Percentiles rank a stretch among this genome's conserved stretches.
Evolutionary conservation across 2,113 vertebrate genomes (phyloP).

Genomic region (Percina caprodes): DNA sequence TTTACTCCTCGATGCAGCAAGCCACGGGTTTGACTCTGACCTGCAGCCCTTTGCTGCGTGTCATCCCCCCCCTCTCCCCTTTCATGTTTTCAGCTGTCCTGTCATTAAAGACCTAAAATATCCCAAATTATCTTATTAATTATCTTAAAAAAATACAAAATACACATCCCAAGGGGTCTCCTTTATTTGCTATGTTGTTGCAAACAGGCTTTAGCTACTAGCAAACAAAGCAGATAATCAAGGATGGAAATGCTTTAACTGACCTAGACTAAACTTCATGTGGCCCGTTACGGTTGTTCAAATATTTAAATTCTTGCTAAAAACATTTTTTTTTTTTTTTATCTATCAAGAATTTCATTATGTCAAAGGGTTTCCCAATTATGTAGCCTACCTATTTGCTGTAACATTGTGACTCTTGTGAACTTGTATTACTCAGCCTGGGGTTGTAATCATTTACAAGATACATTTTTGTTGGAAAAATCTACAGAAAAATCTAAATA

Average conservation of each 20-base stretch:
- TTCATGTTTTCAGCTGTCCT: too few species aligned
- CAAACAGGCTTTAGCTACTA: background rate
- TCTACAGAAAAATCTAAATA: background rate
- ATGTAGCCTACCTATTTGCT: background rate
- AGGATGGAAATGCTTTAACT: background rate
- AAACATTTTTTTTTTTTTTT: background rate
- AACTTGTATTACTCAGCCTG: background rate
- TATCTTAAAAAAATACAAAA: background rate
- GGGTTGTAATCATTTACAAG: background rate
- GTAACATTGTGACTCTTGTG: background rate
- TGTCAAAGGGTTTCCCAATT: background rate
- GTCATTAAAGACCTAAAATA: too few species aligned
- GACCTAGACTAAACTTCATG: background rate
- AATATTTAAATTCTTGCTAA: background rate
- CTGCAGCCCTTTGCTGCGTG: too few species aligned
- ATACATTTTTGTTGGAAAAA: slow-evolving; percentile 2
- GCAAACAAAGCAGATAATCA: background rate
- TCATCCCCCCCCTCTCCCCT: too few species aligned
- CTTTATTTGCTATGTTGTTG: background rate
- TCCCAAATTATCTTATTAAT: too few species aligned
- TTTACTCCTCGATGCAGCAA: too few species aligned
- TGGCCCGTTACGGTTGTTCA: background rate
- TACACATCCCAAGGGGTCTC: background rate
- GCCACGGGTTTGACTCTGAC: too few species aligned
- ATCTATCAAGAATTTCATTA: background rate